Evolutionary conservation across 2,797 vertebrate genomes (phyloP), one percentile per base, ranked within the genome.

Genomic region (Eutrigla gurnardus): DNA sequence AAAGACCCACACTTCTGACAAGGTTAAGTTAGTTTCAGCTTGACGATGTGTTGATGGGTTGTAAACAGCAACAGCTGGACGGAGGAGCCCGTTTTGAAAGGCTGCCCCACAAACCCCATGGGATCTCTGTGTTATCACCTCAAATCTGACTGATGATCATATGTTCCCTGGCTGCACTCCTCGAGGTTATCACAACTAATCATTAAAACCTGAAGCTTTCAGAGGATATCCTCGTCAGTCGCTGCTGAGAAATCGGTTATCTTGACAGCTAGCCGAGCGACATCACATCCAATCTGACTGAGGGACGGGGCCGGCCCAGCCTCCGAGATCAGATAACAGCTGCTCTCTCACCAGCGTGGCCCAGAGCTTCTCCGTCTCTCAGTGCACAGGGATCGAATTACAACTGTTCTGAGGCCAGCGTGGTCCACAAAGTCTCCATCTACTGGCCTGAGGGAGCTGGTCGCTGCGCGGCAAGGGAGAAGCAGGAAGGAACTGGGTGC

Each of bases 401-500:
- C 88, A 70, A 87, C 86, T 70, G 83, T 55, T 83, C 65, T 64
- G 80, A 46, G 74, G 76, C 80, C 87, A 60, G 79, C 71, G 0
- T 13, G 52, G 72, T 79, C 81, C 74, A 73, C 76, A 35, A 49
- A 70, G 77, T 60, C 83, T 86, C 73, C 65, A 68, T 79, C 84
- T 74, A 61, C 81, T 46, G 81, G 88, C 90, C 86, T 82, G 73
- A 76, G 86, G 91, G 86, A 91, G 78, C 64, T 7, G 77, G 65
- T 75, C 50, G 54, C 73, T 70, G 55, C 84, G 73, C 62, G 17
- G 78, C 37, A 0, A 73, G 85, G 79, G 75, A 45, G 70, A 78
- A 81, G 63, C 88, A 92, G 92, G 89, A 93, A 93, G 90, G 92
- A 93, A 93, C 85, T 90, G 78, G 90, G 88, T 91, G 90, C 91